Evolutionary conservation across 1,140 invertebrate genomes (phyloP).

Genomic region (Patella vulgata): DNA sequence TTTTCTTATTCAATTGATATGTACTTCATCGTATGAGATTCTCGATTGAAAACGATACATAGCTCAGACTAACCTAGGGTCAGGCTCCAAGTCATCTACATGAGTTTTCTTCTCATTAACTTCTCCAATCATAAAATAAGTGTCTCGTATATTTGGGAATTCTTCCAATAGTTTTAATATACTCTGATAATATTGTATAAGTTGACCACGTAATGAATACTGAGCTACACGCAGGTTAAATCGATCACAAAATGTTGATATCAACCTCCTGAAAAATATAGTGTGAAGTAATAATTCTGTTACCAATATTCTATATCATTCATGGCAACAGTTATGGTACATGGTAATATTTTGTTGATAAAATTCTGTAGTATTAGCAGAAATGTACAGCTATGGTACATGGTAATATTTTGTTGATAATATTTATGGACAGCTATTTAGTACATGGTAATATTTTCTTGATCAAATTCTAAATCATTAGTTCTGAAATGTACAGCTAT

Average conservation of each 20-base stretch:
- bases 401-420: no score
- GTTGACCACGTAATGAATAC: constrained; percentile 60
- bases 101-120: constrained; percentile 59
- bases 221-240: constrained; percentile 58
- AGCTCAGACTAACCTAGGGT: constrained; percentile 52
- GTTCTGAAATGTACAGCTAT: no score
- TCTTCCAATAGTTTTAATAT: constrained; percentile 58
- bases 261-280: constrained; percentile 50
- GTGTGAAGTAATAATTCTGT: no score
- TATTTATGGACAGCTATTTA: no score
- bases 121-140: constrained; percentile 64
- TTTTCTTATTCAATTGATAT: no score
- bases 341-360: no score
- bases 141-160: constrained; percentile 63
- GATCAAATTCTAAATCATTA: no score
- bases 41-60: not conserved
- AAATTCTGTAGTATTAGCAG: not conserved
- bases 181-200: constrained; percentile 64
- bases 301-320: no score
- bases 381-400: not conserved
- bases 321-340: no score
- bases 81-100: constrained; percentile 43
- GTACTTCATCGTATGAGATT: no score
- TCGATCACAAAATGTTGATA: constrained; percentile 56
- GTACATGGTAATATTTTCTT: no score